Evolutionary conservation across 2,888 invertebrate species (phyloP).

Genomic region (Parnassius glacialis): DNA sequence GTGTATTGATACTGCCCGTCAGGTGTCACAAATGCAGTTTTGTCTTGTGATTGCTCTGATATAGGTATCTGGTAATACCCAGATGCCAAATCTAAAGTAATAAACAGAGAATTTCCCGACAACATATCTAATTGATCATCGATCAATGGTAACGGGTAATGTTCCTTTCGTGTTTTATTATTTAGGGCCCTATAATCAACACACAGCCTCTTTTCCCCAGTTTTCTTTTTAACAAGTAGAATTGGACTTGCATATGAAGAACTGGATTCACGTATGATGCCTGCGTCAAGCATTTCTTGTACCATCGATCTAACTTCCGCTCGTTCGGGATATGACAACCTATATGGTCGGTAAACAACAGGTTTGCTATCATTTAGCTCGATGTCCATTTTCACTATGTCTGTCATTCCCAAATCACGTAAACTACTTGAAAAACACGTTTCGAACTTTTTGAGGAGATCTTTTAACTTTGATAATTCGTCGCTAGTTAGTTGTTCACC

Average conservation of each 20-base stretch:
- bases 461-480: constrained; percentile 1
- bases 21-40: no score
- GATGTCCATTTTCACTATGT: no score
- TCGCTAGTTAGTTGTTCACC: no score
- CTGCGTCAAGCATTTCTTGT: constrained; percentile 29
- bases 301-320: constrained; percentile 28
- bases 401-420: constrained; percentile 4
- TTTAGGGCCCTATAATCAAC: no score
- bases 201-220: constrained; percentile 26
- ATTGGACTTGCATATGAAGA: constrained; percentile 37
- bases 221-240: constrained; percentile 34
- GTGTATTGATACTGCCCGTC: no score
- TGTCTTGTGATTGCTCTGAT: no score
- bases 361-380: constrained; percentile 25
- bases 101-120: no score
- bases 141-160: no score
- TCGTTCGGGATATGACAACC: constrained; percentile 30
- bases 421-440: constrained; percentile 29
- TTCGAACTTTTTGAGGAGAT: constrained; percentile 13
- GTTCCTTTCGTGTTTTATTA: no score
- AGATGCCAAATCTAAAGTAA: no score
- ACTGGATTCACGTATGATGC: constrained; percentile 29
- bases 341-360: constrained; percentile 32
- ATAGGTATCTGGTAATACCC: no score
- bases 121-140: no score